Base-by-base conservation (phyloP, 2,797 vertebrate species). In the Myotis vivesi region DNA sequence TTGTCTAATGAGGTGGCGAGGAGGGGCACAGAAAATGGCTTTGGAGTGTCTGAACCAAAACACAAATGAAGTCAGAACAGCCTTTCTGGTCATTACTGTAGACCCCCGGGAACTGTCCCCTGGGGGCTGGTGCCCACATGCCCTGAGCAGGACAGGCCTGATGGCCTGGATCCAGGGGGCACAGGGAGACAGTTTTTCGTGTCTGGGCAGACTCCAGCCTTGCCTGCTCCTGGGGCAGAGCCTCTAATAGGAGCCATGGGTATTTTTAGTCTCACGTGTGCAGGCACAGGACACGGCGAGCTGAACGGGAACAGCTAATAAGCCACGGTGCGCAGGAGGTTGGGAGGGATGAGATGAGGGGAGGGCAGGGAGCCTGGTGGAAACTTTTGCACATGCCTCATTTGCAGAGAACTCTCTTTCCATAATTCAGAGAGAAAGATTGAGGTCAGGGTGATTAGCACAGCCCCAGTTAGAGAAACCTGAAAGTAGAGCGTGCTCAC, bases 211-310 rank as follows among this genome's bases (percentile, higher is more conserved):
- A 25, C 76, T 93, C 20, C 25, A 41, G 87, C 69, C 92, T 77
- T 91, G 83, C 89, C 68, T 79, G 46, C 90, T 82, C 93, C 83
- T 19, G 33, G 92, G 79, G 86, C 86, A 96, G 82, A 55, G 86
- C 69, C 82, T 95, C 87, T 96, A 89, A 95, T 81, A 94, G 92
- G 83, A 97, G 87, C 77, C 2, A 6, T 0, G 92, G 91, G 87
- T 97, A 97, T 97, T 97, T 97, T 96, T 97, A 97, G 96, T 68
- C 92, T 97, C 96, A 96, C 96, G 49, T 97, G 95, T 96, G 95
- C 94, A 94, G 90, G 80, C 96, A 71, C 95, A 96, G 91, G 96
- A 82, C 87, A 95, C 30, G 41, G 83, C 11, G 8, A 94, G 57
- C 94, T 73, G 51, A 92, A 81, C 7, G 22, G 87, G 95, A 94